Conservation (phyloP, 2,888 invertebrate genomes). For the Polydrusus tereticollis region DNA sequence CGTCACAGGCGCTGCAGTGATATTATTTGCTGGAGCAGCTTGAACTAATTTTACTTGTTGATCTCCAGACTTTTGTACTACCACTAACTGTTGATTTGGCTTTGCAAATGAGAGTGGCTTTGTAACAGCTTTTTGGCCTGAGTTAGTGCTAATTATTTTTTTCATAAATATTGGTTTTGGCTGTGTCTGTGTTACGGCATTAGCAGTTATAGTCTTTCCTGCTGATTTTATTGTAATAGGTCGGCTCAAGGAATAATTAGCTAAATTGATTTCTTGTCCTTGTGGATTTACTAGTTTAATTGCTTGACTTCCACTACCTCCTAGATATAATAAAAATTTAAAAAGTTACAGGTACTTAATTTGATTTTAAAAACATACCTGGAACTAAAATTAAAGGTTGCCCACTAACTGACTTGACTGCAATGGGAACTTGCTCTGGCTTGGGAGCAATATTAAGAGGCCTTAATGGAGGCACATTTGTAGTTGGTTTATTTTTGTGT, state of each 20-base stretch:
- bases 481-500: slow-evolving; percentile 44
- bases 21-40: slow-evolving; percentile 63
- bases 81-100: slow-evolving; percentile 50
- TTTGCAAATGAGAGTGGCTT: slow-evolving; percentile 57
- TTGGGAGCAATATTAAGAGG: slow-evolving; percentile 63
- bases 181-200: slow-evolving; percentile 33
- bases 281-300: slow-evolving; percentile 64
- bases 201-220: slow-evolving; percentile 57
- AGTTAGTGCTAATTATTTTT: slow-evolving; percentile 57
- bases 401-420: slow-evolving; percentile 64
- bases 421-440: slow-evolving; percentile 61
- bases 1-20: slow-evolving; percentile 1
- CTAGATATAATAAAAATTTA: slow-evolving; percentile 38
- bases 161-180: slow-evolving; percentile 65
- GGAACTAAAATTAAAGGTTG: slow-evolving; percentile 69
- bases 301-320: slow-evolving; percentile 57
- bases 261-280: slow-evolving; percentile 63
- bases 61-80: slow-evolving; percentile 47
- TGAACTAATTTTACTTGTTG: slow-evolving; percentile 57
- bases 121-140: slow-evolving; percentile 55
- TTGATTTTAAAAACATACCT: slow-evolving; percentile 54
- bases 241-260: slow-evolving; percentile 62
- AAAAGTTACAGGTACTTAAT: too few species aligned
- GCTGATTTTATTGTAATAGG: slow-evolving; percentile 63
- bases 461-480: slow-evolving; percentile 61